Evolutionary conservation across 2,797 vertebrate genomes (phyloP), one percentile per base, ranked within the genome.

Genomic region (Cirrhinus molitorella): DNA sequence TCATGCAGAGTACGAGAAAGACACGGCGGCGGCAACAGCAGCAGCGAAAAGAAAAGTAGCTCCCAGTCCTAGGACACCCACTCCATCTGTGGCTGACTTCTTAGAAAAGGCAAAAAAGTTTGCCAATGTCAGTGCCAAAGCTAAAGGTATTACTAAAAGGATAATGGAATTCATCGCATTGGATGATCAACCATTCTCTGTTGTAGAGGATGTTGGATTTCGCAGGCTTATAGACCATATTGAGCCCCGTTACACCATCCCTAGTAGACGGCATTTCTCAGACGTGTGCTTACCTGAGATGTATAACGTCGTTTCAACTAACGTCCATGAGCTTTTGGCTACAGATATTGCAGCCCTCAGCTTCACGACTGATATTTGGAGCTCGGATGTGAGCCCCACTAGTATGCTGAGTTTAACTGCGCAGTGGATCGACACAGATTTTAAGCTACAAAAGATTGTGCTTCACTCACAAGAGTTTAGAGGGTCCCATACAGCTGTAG

Each of bases 121-220:
- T n/a, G 19, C 34, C 37, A 43, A 8, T 37, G 66, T 43, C 21
- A 40, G 66, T 43, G 21, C 40, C 21, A 13, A 68, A 7, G 21
- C 37, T 40, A 43, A 43, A 40, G 19, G 12, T 4, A 43, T 68
- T 43, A 68, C 37, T 11, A 67, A 67, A 67, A 13, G 1, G 47
- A 21, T n/a, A 11, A 55, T n/a, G 9, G 53, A 55, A 55, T 55
- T 11, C 3, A 55, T 55, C 12, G 11, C 66, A 17, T 45, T 68
- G 40, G 66, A 70, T 45, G 21, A 70, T 45, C 66, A 70, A 23
- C 34, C 66, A 45, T 70, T 68, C 37, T 70, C 5, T 2, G 66
- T 23, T 23, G 37, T 70, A 70, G 37, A 70, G 40, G 37, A 68
- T 12, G 21, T 68, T 40, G 66, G 37, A 70, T 70, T 70, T 70